Evolutionary conservation across 2,797 vertebrate species (phyloP).

Genomic region (Crocidura indochinensis): DNA sequence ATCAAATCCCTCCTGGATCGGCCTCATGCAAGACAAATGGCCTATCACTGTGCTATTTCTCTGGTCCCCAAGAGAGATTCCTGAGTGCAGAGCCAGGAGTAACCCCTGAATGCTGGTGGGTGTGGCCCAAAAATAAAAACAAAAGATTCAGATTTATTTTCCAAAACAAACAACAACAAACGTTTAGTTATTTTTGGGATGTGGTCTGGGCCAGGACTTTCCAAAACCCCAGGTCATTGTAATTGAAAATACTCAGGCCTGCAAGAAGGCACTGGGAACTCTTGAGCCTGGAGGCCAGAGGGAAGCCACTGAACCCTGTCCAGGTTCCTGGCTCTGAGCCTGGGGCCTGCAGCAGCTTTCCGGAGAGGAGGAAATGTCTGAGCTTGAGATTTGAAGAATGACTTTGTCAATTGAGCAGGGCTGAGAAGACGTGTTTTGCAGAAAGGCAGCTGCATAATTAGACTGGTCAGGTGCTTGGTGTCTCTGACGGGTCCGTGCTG

Average conservation of each 20-base stretch:
- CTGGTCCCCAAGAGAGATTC: no score
- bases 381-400: constrained; percentile 45
- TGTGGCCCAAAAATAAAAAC: no score
- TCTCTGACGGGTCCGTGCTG: constrained; percentile 1
- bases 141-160: no score
- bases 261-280: constrained; percentile 18
- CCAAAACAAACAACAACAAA: no score
- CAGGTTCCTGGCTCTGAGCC: background rate
- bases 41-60: no score
- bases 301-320: constrained; percentile 4
- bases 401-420: constrained; percentile 25
- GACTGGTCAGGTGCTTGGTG: constrained; percentile 16
- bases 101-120: no score
- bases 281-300: background rate
- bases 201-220: no score
- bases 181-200: no score
- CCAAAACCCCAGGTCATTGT: no score
- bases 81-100: no score
- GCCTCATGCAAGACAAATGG: no score
- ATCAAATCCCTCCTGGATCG: no score
- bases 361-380: background rate
- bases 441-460: constrained; percentile 37
- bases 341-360: background rate
- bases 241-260: constrained; percentile 1
- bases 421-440: constrained; percentile 13